Base-by-base conservation (phyloP, 2,888 invertebrate genomes). In the Sinelater perroti region DNA sequence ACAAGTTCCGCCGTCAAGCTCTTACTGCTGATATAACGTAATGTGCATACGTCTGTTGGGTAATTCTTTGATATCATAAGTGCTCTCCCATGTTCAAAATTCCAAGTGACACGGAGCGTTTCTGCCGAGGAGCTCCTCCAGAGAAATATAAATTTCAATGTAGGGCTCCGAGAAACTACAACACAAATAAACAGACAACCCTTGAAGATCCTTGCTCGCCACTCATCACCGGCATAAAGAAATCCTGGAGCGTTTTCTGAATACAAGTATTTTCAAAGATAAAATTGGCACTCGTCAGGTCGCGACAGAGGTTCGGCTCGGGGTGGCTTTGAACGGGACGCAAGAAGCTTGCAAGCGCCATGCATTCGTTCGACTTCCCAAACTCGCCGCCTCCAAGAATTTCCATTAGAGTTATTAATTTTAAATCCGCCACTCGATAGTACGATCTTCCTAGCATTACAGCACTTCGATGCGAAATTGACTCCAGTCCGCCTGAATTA, bases 401-500 rank as follows among this genome's bases (percentile, higher is more conserved):
- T n/a, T n/a, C n/a, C n/a, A n/a, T n/a, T n/a, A n/a, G n/a, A n/a
- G n/a, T n/a, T n/a, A n/a, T n/a, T n/a, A n/a, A n/a, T n/a, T n/a
- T n/a, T n/a, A n/a, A n/a, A n/a, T n/a, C n/a, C n/a, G n/a, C n/a
- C n/a, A n/a, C n/a, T n/a, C n/a, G n/a, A n/a, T n/a, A n/a, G n/a
- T n/a, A n/a, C n/a, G n/a, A n/a, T n/a, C n/a, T n/a, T n/a, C n/a
- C n/a, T n/a, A n/a, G n/a, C n/a, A n/a, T n/a, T n/a, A n/a, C n/a
- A n/a, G n/a, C n/a, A n/a, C n/a, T n/a, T n/a, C 24, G 24, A 40
- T 40, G 40, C 40, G 8, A 24, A 24, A 40, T 40, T 26, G 40
- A 24, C 40, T 40, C 42, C 55, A n/a, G 49, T 56, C 55, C 38
- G 18, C 42, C 49, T 49, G 33, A 40, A 49, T 49, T 56, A 56